A percentile compares a stretch with the other conserved stretches of the same genome.
Conservation (phyloP, 2,888 invertebrate species). For the Endotricha flammealis region DNA sequence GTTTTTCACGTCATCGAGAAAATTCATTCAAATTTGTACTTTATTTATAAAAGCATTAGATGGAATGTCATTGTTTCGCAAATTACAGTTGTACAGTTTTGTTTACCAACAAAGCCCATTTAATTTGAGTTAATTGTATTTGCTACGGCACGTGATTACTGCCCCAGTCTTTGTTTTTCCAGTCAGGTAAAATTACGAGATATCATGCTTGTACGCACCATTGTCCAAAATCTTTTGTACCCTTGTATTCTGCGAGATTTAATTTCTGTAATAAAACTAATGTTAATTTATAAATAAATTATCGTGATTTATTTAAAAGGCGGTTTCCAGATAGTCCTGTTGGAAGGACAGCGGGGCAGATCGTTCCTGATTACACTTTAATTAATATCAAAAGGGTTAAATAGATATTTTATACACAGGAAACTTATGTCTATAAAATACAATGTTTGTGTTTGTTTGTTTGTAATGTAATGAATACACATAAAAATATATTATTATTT, state of each 20-base stretch:
- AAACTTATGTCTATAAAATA: too few relatives aligned
- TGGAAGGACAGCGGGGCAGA: too few relatives aligned
- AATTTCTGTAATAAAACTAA: constrained; percentile 12
- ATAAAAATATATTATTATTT: too few relatives aligned
- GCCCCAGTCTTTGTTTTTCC: constrained; percentile 34
- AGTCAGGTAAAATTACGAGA: constrained; percentile 28
- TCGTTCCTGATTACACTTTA: too few relatives aligned
- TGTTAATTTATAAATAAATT: constrained; percentile 3
- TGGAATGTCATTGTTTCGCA: constrained; percentile 25
- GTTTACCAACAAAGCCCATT: constrained; percentile 45
- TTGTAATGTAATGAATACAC: too few relatives aligned
- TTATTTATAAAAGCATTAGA: background rate
- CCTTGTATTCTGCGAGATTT: constrained; percentile 18
- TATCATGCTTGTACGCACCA: constrained; percentile 23
- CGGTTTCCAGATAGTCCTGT: too few relatives aligned
- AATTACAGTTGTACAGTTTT: constrained; percentile 37
- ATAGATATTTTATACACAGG: too few relatives aligned
- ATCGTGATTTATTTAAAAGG: constrained; percentile 8
- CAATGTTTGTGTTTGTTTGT: too few relatives aligned
- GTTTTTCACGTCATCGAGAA: too few relatives aligned
- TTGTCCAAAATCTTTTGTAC: constrained; percentile 22
- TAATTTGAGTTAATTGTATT: constrained; percentile 49
- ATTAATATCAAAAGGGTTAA: too few relatives aligned
- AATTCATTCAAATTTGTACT: background rate
- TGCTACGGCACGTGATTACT: constrained; percentile 39